phyloP scores from a whole-genome alignment of 2,888 invertebrate genomes.

The Chelonus formosanus region DNA sequence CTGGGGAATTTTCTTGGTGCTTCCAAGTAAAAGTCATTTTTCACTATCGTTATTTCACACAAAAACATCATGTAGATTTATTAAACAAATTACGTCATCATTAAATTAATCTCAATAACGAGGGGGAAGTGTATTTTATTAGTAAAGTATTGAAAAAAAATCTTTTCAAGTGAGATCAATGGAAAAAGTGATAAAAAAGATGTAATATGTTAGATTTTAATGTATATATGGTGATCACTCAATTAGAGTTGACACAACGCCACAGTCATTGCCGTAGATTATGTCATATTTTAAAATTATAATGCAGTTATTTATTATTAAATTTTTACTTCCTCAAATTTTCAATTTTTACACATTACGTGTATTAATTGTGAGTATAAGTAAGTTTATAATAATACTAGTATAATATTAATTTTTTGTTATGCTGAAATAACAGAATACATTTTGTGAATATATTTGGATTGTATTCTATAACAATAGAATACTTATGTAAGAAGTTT shows the following conservation, averaged over 20 bases:
- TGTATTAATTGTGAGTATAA: not conserved
- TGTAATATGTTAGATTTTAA: constrained; percentile 2
- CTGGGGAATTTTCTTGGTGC: not conserved
- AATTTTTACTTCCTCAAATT: constrained; percentile 2
- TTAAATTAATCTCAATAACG: too few relatives aligned
- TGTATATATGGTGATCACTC: constrained; percentile 1
- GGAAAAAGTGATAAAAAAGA: too few relatives aligned
- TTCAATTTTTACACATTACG: not conserved
- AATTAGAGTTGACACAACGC: constrained; percentile 12
- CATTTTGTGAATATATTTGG: not conserved
- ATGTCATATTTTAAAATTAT: constrained; percentile 11
- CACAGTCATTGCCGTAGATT: constrained; percentile 22
- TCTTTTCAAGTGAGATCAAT: too few relatives aligned
- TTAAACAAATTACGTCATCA: too few relatives aligned
- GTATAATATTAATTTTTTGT: too few relatives aligned
- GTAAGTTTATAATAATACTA: not conserved
- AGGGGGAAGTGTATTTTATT: too few relatives aligned
- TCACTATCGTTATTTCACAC: too few relatives aligned
- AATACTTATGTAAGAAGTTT: not conserved
- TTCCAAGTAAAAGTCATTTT: not conserved
- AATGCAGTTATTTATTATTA: constrained; percentile 22
- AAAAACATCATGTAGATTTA: too few relatives aligned
- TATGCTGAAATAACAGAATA: not conserved
- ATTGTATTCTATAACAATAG: not conserved
- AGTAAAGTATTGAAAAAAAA: too few relatives aligned